Evolutionary conservation across 2,888 invertebrate species (phyloP).

Genomic region (Ophion slaviceki): DNA sequence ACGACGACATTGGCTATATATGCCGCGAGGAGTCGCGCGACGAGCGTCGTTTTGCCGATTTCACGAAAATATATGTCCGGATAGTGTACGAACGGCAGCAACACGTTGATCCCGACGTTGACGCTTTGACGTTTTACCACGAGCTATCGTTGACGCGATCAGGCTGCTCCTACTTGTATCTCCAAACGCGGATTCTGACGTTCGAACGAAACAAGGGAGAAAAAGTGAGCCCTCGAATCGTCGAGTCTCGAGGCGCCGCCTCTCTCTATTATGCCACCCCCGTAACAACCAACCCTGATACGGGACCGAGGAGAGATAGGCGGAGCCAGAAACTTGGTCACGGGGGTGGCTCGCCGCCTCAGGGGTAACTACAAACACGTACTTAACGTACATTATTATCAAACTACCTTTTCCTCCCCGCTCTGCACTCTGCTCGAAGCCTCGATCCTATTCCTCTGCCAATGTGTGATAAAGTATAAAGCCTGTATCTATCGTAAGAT

Average conservation of each 20-base stretch:
- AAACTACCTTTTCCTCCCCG: slow-evolving; percentile 59
- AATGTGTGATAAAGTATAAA: background rate
- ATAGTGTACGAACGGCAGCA: background rate
- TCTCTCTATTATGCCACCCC: slow-evolving; percentile 76
- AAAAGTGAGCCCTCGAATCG: slow-evolving; percentile 43
- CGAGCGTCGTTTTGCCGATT: too few relatives aligned
- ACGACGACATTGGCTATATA: too few relatives aligned
- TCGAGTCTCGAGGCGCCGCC: slow-evolving; percentile 75
- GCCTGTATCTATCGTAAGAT: too few relatives aligned
- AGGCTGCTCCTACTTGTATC: slow-evolving; percentile 55
- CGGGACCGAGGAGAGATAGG: slow-evolving; percentile 60
- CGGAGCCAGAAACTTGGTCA: slow-evolving; percentile 61
- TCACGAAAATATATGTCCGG: background rate
- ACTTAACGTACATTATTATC: slow-evolving; percentile 82
- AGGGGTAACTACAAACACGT: slow-evolving; percentile 83
- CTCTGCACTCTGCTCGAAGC: background rate
- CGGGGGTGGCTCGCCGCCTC: slow-evolving; percentile 81
- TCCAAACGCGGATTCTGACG: slow-evolving; percentile 58
- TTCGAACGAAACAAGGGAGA: slow-evolving; percentile 7
- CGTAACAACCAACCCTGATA: slow-evolving; percentile 69
- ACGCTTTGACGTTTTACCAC: slow-evolving; percentile 64
- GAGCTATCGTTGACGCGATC: slow-evolving; percentile 68
- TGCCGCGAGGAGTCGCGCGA: too few relatives aligned
- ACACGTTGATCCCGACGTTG: slow-evolving; percentile 12
- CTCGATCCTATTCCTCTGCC: slow-evolving; percentile 8